Percentiles rank a stretch among this genome's conserved stretches.
Evolutionary conservation across 1,140 invertebrate species (phyloP).

Genomic region (Bombus vancouverensis): DNA sequence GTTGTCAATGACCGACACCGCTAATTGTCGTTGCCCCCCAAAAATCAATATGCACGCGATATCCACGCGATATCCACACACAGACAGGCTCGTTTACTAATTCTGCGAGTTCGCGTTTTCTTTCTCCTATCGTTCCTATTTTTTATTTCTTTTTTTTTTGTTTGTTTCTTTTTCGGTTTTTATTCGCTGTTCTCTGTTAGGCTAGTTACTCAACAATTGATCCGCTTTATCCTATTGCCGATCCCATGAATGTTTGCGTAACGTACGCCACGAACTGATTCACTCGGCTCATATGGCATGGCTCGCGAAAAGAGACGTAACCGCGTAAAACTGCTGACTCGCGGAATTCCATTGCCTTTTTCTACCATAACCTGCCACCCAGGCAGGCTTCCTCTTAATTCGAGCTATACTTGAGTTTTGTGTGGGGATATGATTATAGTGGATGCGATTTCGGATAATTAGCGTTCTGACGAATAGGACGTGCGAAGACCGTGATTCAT

Average conservation of each 20-base stretch:
- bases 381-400: background rate
- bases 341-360: background rate
- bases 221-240: background rate
- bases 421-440: background rate
- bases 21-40: conserved; percentile 23
- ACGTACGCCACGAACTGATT: conserved; percentile 30
- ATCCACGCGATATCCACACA: background rate
- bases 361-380: background rate
- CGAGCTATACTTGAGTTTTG: background rate
- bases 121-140: too few relatives aligned
- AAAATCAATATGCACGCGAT: background rate
- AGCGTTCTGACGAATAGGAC: too few relatives aligned
- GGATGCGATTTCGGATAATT: background rate
- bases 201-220: background rate
- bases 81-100: background rate
- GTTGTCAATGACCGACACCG: conserved; percentile 27
- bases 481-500: too few relatives aligned
- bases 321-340: background rate
- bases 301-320: background rate
- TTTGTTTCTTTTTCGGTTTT: background rate
- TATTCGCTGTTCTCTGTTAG: background rate
- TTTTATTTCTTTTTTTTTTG: background rate
- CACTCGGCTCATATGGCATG: too few relatives aligned
- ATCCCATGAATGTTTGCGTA: conserved; percentile 23
- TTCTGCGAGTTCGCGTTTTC: background rate